Conservation (phyloP, 2,888 invertebrate species). For the Asteroscopus sphinx region DNA sequence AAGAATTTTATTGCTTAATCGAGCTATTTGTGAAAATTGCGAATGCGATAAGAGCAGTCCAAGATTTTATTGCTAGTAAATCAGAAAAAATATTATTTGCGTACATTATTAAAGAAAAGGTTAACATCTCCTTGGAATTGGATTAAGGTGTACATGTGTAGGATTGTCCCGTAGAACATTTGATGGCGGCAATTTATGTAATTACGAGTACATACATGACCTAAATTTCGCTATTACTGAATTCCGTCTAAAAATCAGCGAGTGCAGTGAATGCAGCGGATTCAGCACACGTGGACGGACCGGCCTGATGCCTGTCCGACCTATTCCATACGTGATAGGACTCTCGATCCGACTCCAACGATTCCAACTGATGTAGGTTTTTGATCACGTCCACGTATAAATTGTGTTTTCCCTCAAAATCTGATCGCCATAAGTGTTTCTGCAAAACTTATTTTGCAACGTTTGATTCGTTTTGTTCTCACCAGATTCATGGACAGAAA, state of each 20-base stretch:
- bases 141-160: too few relatives aligned
- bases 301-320: constrained; percentile 69
- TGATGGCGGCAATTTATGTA: neutral
- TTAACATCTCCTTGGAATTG: too few relatives aligned
- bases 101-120: too few relatives aligned
- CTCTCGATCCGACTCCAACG: constrained; percentile 59
- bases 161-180: too few relatives aligned
- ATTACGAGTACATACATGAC: constrained; percentile 1
- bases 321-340: constrained; percentile 74
- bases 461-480: constrained; percentile 54
- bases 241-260: constrained; percentile 57
- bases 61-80: too few relatives aligned
- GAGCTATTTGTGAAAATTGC: too few relatives aligned
- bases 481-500: constrained; percentile 30
- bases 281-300: constrained; percentile 69
- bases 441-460: constrained; percentile 54
- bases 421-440: constrained; percentile 61
- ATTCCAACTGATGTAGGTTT: constrained; percentile 61
- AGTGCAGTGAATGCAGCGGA: constrained; percentile 64
- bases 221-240: neutral
- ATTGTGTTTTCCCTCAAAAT: constrained; percentile 67
- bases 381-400: constrained; percentile 71
- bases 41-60: too few relatives aligned
- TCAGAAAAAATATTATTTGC: too few relatives aligned
- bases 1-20: too few relatives aligned